These are phyloP conservation scores for Scaptomyza hsui DNA, from an alignment of 1,140 invertebrate species.

Conservation along the genomic window DNA sequence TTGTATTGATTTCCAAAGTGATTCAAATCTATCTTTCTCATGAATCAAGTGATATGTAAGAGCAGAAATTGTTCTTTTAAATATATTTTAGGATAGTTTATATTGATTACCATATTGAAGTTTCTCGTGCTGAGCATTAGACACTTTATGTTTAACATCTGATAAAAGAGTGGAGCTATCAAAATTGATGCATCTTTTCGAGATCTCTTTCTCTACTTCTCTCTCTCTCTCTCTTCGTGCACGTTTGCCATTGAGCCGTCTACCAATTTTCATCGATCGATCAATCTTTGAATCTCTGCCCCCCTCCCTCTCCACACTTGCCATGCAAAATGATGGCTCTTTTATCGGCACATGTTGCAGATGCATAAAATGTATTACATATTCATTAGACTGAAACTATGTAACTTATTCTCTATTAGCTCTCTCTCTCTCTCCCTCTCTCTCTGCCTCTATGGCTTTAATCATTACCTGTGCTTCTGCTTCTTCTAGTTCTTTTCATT, in stretches of 20 bases:
- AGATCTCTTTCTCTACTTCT: too few relatives aligned
- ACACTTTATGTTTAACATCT: too few relatives aligned
- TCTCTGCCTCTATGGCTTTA: neutral
- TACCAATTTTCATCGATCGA: neutral
- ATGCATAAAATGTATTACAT: slow-evolving; percentile 45
- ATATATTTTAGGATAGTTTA: too few relatives aligned
- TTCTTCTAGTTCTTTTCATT: neutral
- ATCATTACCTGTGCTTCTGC: neutral
- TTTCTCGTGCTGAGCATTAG: too few relatives aligned
- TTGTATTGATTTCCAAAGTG: too few relatives aligned
- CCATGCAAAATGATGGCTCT: slow-evolving; percentile 36
- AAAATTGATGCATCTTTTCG: too few relatives aligned
- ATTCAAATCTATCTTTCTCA: too few relatives aligned
- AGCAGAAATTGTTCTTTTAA: too few relatives aligned
- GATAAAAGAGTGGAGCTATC: too few relatives aligned
- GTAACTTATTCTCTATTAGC: slow-evolving; percentile 36
- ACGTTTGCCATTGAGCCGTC: neutral
- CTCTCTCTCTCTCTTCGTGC: too few relatives aligned
- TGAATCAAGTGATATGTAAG: too few relatives aligned
- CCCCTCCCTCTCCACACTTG: neutral
- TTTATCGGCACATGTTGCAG: slow-evolving; percentile 43
- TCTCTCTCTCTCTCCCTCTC: neutral
- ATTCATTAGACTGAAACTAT: slow-evolving; percentile 36
- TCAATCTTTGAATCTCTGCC: neutral
- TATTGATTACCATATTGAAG: too few relatives aligned